Percentiles rank a stretch among this genome's conserved stretches.
Conservation (phyloP, 1,140 invertebrate species). For the Zaprionus davidi region DNA sequence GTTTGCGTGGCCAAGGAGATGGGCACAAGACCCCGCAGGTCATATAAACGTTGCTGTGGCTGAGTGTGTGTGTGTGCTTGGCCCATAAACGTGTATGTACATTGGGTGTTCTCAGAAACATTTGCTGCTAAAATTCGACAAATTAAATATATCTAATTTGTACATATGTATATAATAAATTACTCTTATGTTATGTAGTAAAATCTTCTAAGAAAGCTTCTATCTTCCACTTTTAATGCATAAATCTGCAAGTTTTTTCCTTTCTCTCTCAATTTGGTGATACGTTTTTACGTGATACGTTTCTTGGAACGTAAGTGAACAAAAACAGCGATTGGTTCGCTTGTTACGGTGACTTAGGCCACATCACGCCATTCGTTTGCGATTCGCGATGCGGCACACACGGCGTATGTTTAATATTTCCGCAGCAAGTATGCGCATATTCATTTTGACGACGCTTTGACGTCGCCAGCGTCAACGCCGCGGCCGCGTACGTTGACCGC, state of each 20-base stretch:
- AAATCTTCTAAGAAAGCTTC: no score
- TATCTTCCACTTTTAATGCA: no score
- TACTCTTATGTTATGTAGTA: no score
- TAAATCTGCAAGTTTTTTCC: no score
- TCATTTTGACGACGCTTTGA: conserved; percentile 73
- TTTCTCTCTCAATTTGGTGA: no score
- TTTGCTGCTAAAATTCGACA: neutral
- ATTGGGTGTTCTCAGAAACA: conserved; percentile 13
- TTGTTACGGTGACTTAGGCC: conserved; percentile 43
- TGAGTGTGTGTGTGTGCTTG: neutral
- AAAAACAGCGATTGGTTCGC: conserved; percentile 8
- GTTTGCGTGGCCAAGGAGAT: neutral
- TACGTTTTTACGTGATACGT: no score
- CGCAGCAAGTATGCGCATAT: conserved; percentile 78
- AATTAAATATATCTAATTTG: neutral
- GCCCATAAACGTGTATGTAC: neutral
- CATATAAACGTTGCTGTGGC: neutral
- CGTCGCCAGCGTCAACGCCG: conserved; percentile 52
- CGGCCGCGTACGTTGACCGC: conserved; percentile 69
- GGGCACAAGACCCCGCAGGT: conserved; percentile 15
- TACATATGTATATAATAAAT: neutral
- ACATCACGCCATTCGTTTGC: conserved; percentile 21
- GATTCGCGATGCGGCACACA: conserved; percentile 57
- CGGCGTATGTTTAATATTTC: conserved; percentile 80
- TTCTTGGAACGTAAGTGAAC: neutral